phyloP scores from a whole-genome alignment of 1,140 invertebrate genomes.

The Archivesica marissinica region DNA sequence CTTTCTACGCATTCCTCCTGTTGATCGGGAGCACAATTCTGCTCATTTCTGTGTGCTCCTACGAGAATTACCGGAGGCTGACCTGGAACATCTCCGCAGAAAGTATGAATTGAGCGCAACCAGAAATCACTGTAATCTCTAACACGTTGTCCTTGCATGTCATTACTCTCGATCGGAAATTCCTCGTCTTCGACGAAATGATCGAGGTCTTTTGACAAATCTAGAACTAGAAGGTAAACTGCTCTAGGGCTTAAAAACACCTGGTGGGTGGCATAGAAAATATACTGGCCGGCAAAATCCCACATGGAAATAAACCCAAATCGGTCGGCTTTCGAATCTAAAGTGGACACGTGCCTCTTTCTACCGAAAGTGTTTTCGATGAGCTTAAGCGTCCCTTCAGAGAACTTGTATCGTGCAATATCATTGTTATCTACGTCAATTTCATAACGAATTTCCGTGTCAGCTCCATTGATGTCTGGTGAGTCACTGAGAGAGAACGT shows the following conservation, averaged over 20 bases:
- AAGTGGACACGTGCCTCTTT: conserved; percentile 7
- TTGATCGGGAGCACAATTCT: neutral
- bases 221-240: conserved; percentile 49
- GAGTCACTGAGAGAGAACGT: neutral
- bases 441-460: neutral
- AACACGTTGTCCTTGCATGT: conserved; percentile 26
- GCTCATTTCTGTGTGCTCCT: conserved; percentile 31
- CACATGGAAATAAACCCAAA: conserved; percentile 50
- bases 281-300: conserved; percentile 60
- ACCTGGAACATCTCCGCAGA: conserved; percentile 50
- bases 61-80: conserved; percentile 57
- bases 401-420: conserved; percentile 50
- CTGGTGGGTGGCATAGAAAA: conserved; percentile 62
- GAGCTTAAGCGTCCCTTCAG: conserved; percentile 21
- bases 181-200: conserved; percentile 48
- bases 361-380: conserved; percentile 49
- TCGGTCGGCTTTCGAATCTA: conserved; percentile 9
- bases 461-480: neutral
- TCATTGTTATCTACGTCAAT: conserved; percentile 47
- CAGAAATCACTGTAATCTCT: conserved; percentile 55
- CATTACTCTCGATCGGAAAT: conserved; percentile 34
- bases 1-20: neutral
- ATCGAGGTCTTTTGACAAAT: conserved; percentile 47
- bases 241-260: conserved; percentile 50
- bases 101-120: conserved; percentile 55